phyloP scores from a whole-genome alignment of 1,140 invertebrate genomes.

The Nylanderia fulva region DNA sequence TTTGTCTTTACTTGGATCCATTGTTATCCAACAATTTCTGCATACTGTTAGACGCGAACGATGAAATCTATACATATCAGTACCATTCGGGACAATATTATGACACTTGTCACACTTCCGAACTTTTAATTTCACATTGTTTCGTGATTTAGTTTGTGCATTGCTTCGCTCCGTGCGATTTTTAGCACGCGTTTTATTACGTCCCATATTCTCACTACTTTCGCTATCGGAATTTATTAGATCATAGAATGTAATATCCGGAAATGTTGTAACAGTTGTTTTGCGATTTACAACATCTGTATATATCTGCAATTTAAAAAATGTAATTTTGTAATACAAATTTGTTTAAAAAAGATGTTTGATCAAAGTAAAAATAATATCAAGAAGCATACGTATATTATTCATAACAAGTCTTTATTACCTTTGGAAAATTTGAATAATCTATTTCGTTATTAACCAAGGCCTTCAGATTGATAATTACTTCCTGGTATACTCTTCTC shows the following conservation, averaged over 20 bases:
- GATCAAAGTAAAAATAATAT: background rate
- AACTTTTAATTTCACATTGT: background rate
- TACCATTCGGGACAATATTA: slow-evolving; percentile 55
- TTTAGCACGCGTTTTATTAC: background rate
- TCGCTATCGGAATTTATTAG: slow-evolving; percentile 74
- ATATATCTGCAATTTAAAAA: slow-evolving; percentile 70
- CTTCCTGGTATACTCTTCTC: slow-evolving; percentile 74
- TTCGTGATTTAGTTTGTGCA: background rate
- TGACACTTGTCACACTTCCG: slow-evolving; percentile 77
- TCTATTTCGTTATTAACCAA: slow-evolving; percentile 65
- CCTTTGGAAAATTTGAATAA: slow-evolving; percentile 77
- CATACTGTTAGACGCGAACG: slow-evolving; percentile 77
- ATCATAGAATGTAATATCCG: slow-evolving; percentile 62
- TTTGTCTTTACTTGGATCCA: slow-evolving; percentile 66
- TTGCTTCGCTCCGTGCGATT: background rate
- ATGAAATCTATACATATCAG: slow-evolving; percentile 78
- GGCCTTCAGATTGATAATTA: slow-evolving; percentile 66
- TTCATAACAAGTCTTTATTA: slow-evolving; percentile 53
- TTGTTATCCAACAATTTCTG: slow-evolving; percentile 79
- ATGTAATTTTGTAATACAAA: background rate
- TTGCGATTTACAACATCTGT: slow-evolving; percentile 79
- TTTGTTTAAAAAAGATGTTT: background rate
- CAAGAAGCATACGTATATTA: background rate
- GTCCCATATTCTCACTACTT: slow-evolving; percentile 55
- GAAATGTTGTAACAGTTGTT: slow-evolving; percentile 75